These are phyloP conservation scores for Onychostoma macrolepis DNA, from an alignment of 2,113 vertebrate species.

Conservation along the genomic window DNA sequence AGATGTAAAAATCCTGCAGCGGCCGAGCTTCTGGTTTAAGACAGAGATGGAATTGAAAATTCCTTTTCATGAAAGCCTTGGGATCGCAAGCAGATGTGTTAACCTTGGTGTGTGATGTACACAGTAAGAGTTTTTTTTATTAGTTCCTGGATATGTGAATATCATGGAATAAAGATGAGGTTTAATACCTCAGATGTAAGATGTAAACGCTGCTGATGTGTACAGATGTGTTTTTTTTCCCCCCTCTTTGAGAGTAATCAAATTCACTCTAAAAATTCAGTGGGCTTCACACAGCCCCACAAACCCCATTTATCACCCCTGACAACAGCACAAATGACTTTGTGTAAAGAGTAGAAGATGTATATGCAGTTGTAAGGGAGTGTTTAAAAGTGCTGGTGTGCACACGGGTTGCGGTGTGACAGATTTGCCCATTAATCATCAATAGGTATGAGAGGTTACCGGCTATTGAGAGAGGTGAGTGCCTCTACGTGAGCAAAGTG, in stretches of 20 bases:
- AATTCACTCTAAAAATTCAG: conserved; percentile 68
- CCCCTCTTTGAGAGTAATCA: conserved; percentile 56
- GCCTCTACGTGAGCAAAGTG: conserved; percentile 7
- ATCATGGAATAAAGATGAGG: conserved; percentile 61
- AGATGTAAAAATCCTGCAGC: neutral
- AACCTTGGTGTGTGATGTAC: conserved; percentile 30
- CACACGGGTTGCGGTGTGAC: conserved; percentile 22
- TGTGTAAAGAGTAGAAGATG: conserved; percentile 70
- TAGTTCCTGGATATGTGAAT: conserved; percentile 32
- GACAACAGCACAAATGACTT: conserved; percentile 72
- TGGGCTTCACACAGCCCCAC: conserved; percentile 55
- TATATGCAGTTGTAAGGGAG: conserved; percentile 59
- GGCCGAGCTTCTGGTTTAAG: conserved; percentile 41
- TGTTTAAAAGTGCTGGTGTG: conserved; percentile 39
- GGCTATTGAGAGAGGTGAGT: conserved; percentile 27
- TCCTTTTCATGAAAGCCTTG: conserved; percentile 50
- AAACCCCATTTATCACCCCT: conserved; percentile 73
- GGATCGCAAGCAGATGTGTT: conserved; percentile 38
- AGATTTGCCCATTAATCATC: conserved; percentile 42
- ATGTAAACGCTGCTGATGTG: conserved; percentile 61
- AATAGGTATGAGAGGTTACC: conserved; percentile 30
- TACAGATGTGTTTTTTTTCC: conserved; percentile 55
- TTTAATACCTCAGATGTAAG: conserved; percentile 28
- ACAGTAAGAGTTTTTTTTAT: conserved; percentile 31
- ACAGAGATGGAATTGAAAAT: conserved; percentile 51